phyloP scores from a whole-genome alignment of 1,140 invertebrate genomes.

The Camponotus pennsylvanicus region DNA sequence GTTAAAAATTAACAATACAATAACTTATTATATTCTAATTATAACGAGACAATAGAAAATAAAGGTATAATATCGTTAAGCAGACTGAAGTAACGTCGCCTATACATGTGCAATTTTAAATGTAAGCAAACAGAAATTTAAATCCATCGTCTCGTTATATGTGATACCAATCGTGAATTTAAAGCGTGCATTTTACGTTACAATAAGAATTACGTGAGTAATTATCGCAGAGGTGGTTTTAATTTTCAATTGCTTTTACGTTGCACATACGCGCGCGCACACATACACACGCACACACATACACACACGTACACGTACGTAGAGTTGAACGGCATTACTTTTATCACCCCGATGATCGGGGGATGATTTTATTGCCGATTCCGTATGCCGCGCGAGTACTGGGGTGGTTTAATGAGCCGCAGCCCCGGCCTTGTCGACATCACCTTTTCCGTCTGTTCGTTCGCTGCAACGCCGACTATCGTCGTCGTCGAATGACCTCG shows the following conservation, averaged over 20 bases:
- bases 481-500: slow-evolving; percentile 70
- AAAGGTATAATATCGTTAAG: not conserved
- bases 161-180: not conserved
- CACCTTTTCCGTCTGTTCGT: slow-evolving; percentile 57
- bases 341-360: slow-evolving; percentile 79
- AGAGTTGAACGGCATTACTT: slow-evolving; percentile 54
- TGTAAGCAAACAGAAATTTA: not conserved
- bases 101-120: not conserved
- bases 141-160: not conserved
- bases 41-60: not conserved
- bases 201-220: not conserved
- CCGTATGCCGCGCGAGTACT: slow-evolving; percentile 80
- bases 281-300: not conserved
- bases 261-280: not conserved
- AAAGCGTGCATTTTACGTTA: not conserved
- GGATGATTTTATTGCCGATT: slow-evolving; percentile 83
- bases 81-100: not conserved
- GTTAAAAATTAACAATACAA: no score
- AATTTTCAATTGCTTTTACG: slow-evolving; percentile 62
- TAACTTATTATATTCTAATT: no score
- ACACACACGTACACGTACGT: not conserved
- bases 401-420: slow-evolving; percentile 82
- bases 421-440: slow-evolving; percentile 49
- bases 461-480: slow-evolving; percentile 19
- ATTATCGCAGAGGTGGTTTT: slow-evolving; percentile 13